Evolutionary conservation across 2,888 invertebrate genomes (phyloP), one percentile per base, ranked within the genome.

Genomic region (Priocnemis perturbator): DNA sequence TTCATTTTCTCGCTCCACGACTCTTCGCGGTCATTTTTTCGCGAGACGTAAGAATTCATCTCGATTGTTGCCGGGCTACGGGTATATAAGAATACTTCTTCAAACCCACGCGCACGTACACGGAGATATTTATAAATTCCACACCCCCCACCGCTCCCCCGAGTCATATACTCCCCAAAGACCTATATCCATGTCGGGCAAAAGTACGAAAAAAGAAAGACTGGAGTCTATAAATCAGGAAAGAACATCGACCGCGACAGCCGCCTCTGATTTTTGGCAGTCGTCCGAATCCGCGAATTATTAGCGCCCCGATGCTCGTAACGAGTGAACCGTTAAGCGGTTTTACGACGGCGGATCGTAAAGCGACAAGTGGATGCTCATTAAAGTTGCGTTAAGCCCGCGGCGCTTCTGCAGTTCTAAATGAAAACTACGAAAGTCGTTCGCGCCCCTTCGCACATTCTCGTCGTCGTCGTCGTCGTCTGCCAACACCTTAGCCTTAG

Each of bases 321-420:
- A 65, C 64, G 65, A 72, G 74, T 45, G 57, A 63, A 67, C 69
- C 78, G 74, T 80, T 78, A 77, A 81, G 71, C 79, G 79, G 53
- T 74, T 75, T 77, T 77, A 78, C 71, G 74, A 69, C 62, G 56
- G 48, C 56, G 37, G 66, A 65, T 80, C 81, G 79, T 85, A 83
- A 84, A 85, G 73, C 76, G 81, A 78, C 82, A 83, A 84, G 83
- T 81, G 81, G 81, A 79, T 82, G 81, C 76, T 83, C 82, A 83
- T 84, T 84, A 84, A 84, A 79, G 71, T 81, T 77, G 71, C 83
- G 76, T 79, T 77, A 71, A 77, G 64, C 63, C 60, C 67, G 55
- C 61, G 60, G 44, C 59, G 23, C 66, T 65, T 21, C 48, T 26
- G n/a, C 61, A 69, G 60, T 68, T 67, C 60, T 80, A 78, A 84